A percentile compares a stretch with the other conserved stretches of the same genome.
phyloP scores from a whole-genome alignment of 2,888 invertebrate species.

The Nemotelus pantherinus region DNA sequence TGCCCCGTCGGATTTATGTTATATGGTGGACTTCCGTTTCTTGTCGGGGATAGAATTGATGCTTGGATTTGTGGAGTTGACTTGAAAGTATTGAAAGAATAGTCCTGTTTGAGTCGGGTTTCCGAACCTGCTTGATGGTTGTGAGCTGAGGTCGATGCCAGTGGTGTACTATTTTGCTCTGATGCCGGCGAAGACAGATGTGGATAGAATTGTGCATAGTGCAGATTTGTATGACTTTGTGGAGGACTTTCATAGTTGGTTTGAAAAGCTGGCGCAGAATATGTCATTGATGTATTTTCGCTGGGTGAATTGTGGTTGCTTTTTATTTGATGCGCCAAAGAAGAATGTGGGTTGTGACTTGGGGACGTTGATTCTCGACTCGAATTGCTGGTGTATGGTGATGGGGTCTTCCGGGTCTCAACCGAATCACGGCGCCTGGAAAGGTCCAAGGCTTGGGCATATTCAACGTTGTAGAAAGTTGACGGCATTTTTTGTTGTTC shows the following conservation, averaged over 20 bases:
- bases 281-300: slow-evolving; percentile 26
- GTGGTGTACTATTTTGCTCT: neutral
- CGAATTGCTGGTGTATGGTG: slow-evolving; percentile 61
- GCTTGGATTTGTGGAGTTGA: neutral
- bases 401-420: slow-evolving; percentile 61
- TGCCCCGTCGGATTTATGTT: neutral
- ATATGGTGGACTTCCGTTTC: slow-evolving; percentile 42
- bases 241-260: neutral
- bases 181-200: slow-evolving; percentile 31
- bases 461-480: neutral
- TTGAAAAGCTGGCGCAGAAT: neutral
- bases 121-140: neutral
- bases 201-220: slow-evolving; percentile 35
- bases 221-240: neutral
- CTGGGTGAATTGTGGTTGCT: slow-evolving; percentile 11
- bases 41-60: slow-evolving; percentile 1
- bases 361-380: slow-evolving; percentile 60
- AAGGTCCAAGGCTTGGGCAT: slow-evolving; percentile 61
- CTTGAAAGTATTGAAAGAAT: too few relatives aligned
- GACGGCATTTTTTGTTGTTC: slow-evolving; percentile 12
- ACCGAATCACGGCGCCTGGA: slow-evolving; percentile 62
- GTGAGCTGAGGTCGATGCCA: neutral
- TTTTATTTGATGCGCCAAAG: neutral
- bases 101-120: neutral
- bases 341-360: slow-evolving; percentile 7